These are phyloP conservation scores for Phyllostomus hastatus DNA, from an alignment of 2,113 vertebrate genomes.

Conservation along the genomic window DNA sequence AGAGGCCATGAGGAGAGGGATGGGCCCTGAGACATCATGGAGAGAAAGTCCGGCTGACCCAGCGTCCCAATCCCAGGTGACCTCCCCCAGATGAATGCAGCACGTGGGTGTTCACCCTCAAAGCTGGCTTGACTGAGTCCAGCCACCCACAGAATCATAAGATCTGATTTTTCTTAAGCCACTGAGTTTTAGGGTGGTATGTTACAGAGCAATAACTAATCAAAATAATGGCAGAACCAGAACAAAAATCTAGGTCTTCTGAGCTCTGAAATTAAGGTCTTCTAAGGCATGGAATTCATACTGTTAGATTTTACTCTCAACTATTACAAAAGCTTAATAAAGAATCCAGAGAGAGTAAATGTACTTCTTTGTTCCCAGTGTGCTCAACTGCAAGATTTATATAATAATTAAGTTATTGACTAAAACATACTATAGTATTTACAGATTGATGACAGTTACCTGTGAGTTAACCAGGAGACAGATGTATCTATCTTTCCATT, in stretches of 20 bases:
- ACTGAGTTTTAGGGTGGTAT: background rate
- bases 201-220: background rate
- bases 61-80: background rate
- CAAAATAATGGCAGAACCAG: background rate
- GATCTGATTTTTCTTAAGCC: background rate
- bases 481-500: background rate
- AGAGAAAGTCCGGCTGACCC: background rate
- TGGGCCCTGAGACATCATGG: background rate
- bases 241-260: background rate
- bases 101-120: background rate
- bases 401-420: background rate
- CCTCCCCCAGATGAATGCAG: background rate
- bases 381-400: background rate
- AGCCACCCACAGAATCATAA: background rate
- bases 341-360: background rate
- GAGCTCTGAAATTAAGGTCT: background rate
- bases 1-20: background rate
- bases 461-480: background rate
- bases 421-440: background rate
- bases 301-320: background rate
- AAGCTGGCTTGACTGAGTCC: background rate
- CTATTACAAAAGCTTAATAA: background rate
- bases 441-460: background rate
- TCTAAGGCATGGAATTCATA: background rate
- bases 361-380: background rate